Conservation (phyloP, 2,888 invertebrate genomes). For the Caradrina clavipalpis region DNA sequence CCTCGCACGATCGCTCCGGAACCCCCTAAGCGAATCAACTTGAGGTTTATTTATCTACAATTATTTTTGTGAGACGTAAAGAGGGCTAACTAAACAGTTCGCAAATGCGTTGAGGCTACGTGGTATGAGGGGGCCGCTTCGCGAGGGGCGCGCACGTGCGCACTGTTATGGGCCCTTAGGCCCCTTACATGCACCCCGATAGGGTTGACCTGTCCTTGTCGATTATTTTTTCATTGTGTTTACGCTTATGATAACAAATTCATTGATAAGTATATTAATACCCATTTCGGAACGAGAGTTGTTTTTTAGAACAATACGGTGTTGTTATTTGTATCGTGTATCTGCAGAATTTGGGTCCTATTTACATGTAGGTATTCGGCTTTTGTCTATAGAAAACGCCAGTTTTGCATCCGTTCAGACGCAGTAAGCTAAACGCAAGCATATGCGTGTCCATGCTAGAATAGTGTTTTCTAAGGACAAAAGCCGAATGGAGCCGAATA, state of each 20-base stretch:
- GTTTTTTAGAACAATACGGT: slow-evolving; percentile 30
- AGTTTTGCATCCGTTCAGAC: no score
- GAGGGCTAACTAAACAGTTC: slow-evolving; percentile 77
- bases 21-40: slow-evolving; percentile 68
- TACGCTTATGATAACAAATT: slow-evolving; percentile 69
- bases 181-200: slow-evolving; percentile 73
- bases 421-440: no score
- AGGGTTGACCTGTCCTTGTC: slow-evolving; percentile 82
- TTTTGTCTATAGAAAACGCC: no score
- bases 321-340: neutral
- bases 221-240: slow-evolving; percentile 71
- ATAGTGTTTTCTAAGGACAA: no score
- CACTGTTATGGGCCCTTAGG: slow-evolving; percentile 80
- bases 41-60: slow-evolving; percentile 87
- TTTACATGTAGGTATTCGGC: no score
- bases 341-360: neutral
- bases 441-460: no score
- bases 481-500: no score
- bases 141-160: slow-evolving; percentile 83
- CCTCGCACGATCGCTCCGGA: slow-evolving; percentile 65
- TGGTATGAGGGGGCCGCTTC: slow-evolving; percentile 59
- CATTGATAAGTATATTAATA: slow-evolving; percentile 55
- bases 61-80: slow-evolving; percentile 78
- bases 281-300: slow-evolving; percentile 39
- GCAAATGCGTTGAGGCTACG: slow-evolving; percentile 77